Evolutionary conservation across 2,113 vertebrate species (phyloP).

Genomic region (Cyanoderma ruficeps): DNA sequence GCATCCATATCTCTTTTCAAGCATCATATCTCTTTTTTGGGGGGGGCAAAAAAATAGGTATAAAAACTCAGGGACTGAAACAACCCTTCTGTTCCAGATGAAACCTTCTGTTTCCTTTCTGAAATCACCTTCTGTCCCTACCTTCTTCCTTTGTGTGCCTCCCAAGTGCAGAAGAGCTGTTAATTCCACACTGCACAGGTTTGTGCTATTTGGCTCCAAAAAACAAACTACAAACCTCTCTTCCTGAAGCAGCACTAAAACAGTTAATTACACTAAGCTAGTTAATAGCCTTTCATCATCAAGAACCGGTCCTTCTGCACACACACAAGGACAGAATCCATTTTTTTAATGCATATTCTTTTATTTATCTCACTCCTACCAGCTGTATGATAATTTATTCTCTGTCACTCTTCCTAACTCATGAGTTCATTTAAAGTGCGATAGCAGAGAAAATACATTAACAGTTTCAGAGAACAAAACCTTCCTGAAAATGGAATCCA

Average conservation of each 20-base stretch:
- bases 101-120: not conserved
- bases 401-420: constrained; percentile 62
- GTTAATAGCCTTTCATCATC: constrained; percentile 54
- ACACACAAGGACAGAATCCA: not conserved
- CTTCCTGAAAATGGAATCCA: constrained; percentile 10
- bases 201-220: not conserved
- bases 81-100: not conserved
- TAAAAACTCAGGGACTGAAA: not conserved
- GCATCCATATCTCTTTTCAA: not conserved
- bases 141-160: not conserved
- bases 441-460: constrained; percentile 43
- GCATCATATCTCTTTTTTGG: too few species aligned
- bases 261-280: constrained; percentile 40
- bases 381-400: constrained; percentile 67
- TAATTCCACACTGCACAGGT: not conserved
- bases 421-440: constrained; percentile 51
- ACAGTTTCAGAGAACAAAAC: constrained; percentile 50
- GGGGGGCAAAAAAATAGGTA: not conserved
- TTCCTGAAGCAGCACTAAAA: constrained; percentile 42
- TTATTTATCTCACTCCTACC: constrained; percentile 57
- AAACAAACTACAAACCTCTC: not conserved
- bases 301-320: constrained; percentile 17
- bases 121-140: not conserved
- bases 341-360: constrained; percentile 54
- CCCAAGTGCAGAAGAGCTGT: not conserved